Base-by-base conservation (phyloP, 1,140 invertebrate species). In the Phocides pigmalion region DNA sequence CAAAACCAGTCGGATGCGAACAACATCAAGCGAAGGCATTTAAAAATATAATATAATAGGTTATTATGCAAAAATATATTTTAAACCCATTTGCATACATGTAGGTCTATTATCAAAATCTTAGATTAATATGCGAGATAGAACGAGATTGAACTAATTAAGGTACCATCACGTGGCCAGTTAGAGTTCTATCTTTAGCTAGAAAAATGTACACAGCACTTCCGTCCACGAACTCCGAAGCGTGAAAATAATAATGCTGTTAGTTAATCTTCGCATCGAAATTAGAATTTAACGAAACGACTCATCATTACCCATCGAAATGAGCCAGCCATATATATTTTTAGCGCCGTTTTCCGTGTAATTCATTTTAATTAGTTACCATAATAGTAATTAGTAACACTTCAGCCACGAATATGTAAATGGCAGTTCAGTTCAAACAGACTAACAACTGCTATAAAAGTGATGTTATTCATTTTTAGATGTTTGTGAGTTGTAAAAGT, bases 241-340 rank as follows among this genome's bases (percentile, higher is more conserved):
- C 50, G n/a, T 53, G 50, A 53, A 53, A 53, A 53, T 53, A 53
- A 53, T 53, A 53, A 39, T 39, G 50, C 9, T 39, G 50, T 53
- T 50, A 50, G 46, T 47, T 51, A 51, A 51, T 51, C 47, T 50
- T 50, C 22, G 12, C 47, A 50, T 28, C 14, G 15, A 22, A 51
- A 51, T 35, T 17, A 35, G 25, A 51, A 49, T 49, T 35, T 51
- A 51, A 51, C 49, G 49, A 35, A 35, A 35, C 25, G 49, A 16
- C 8, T 11, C 8, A 14, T 19, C 22, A 51, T 51, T 51, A 32
- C 15, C 22, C 15, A 3, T 51, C 12, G 14, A 28, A 35, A 51
- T 51, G 28, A 17, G 11, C 14, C 4, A 6, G 9, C 17, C 9
- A 8, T 15, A 11, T 44, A n/a, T 51, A n/a, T 51, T 51, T 50